phyloP scores from a whole-genome alignment of 2,888 invertebrate species.

The Gerris lacustris region DNA sequence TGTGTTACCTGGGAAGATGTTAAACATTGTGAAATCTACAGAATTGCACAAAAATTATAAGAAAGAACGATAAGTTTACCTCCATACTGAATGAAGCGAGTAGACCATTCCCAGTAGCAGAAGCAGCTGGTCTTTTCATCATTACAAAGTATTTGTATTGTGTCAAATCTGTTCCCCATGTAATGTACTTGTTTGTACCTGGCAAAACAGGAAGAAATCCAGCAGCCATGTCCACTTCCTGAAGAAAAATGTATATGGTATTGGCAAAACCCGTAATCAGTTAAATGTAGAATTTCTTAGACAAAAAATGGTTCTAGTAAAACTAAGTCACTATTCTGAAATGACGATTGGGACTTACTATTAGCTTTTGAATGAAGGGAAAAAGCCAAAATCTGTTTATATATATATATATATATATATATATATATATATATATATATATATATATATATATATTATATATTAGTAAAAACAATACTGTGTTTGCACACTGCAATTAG shows the following conservation, averaged over 20 bases:
- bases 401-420: no score
- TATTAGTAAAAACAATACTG: no score
- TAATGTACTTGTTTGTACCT: constrained; percentile 44
- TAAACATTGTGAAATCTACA: no score
- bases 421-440: no score
- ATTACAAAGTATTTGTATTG: constrained; percentile 68
- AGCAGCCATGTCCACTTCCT: constrained; percentile 67
- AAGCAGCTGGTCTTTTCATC: constrained; percentile 65
- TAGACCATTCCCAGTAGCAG: constrained; percentile 69
- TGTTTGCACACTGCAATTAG: no score
- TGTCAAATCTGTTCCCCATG: constrained; percentile 55
- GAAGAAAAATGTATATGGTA: constrained; percentile 25
- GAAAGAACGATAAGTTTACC: not conserved
- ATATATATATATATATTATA: no score
- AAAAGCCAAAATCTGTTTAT: no score
- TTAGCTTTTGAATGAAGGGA: no score
- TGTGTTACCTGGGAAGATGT: no score
- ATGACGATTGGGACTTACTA: not conserved
- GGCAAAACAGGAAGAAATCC: constrained; percentile 60
- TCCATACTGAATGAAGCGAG: constrained; percentile 54
- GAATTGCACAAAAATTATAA: no score
- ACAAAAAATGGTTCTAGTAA: not conserved
- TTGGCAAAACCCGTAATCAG: no score
- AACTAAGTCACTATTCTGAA: not conserved
- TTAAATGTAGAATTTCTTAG: no score